phyloP scores from a whole-genome alignment of 2,888 invertebrate genomes.

The Dexiosoma caninum region DNA sequence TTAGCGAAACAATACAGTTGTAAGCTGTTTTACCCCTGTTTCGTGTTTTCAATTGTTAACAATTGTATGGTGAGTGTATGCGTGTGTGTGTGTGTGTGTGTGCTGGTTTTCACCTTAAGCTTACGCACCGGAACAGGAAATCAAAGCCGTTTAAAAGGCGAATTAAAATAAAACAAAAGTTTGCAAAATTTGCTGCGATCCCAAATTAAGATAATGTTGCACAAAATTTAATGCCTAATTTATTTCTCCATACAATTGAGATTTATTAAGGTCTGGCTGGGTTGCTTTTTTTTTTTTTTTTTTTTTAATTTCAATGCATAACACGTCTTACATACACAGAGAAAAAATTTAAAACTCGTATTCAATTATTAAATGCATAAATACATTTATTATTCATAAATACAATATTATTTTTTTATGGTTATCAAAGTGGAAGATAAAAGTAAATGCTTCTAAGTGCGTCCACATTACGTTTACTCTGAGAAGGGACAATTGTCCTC shows the following conservation, averaged over 20 bases:
- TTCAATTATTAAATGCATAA: no score
- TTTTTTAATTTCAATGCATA: no score
- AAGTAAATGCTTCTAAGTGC: no score
- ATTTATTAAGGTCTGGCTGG: conserved; percentile 26
- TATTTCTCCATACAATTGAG: conserved; percentile 14
- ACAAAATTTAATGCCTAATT: conserved; percentile 55
- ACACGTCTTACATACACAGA: no score
- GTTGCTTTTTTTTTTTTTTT: no score
- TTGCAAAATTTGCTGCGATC: conserved; percentile 60
- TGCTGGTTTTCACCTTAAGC: conserved; percentile 39
- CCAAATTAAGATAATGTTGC: conserved; percentile 57
- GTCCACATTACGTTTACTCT: no score
- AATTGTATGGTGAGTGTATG: background rate
- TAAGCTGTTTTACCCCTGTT: conserved; percentile 4
- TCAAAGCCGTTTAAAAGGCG: conserved; percentile 62
- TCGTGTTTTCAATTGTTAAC: background rate
- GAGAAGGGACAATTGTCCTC: no score
- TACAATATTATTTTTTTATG: no score
- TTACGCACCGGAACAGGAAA: conserved; percentile 63
- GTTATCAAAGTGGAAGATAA: no score
- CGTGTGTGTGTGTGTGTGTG: background rate
- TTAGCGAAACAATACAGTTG: conserved; percentile 47
- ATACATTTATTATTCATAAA: no score
- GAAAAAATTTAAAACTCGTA: no score
- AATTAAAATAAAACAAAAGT: conserved; percentile 59